Evolutionary conservation across 2,113 vertebrate species (phyloP).

Genomic region (Enhydra lutris): DNA sequence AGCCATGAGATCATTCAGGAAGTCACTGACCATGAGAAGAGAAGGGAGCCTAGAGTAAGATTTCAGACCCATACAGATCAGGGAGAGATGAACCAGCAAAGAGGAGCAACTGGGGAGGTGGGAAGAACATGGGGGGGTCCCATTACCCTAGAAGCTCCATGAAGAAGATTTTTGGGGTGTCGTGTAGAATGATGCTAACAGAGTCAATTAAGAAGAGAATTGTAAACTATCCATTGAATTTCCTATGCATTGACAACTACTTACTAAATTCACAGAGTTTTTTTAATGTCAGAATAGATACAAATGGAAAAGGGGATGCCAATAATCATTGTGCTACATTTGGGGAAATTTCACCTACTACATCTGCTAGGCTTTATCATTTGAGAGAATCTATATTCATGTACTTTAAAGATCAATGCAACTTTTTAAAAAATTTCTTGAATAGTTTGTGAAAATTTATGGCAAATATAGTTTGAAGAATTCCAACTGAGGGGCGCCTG

Average conservation of each 20-base stretch:
- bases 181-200: neutral
- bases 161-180: neutral
- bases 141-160: neutral
- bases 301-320: neutral
- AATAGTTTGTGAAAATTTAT: neutral
- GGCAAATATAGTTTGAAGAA: neutral
- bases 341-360: neutral
- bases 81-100: neutral
- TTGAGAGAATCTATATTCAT: neutral
- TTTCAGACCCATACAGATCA: neutral
- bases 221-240: neutral
- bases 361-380: neutral
- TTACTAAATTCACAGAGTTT: neutral
- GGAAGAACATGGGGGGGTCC: neutral
- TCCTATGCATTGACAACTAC: neutral
- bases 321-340: neutral
- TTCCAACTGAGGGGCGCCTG: neutral
- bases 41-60: neutral
- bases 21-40: neutral
- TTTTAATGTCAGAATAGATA: neutral
- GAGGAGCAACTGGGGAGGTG: neutral
- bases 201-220: neutral
- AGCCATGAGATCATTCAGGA: neutral
- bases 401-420: neutral
- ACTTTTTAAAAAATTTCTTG: neutral